phyloP scores from a whole-genome alignment of 2,113 vertebrate genomes.

The Cryptomyrus ogoouensis region DNA sequence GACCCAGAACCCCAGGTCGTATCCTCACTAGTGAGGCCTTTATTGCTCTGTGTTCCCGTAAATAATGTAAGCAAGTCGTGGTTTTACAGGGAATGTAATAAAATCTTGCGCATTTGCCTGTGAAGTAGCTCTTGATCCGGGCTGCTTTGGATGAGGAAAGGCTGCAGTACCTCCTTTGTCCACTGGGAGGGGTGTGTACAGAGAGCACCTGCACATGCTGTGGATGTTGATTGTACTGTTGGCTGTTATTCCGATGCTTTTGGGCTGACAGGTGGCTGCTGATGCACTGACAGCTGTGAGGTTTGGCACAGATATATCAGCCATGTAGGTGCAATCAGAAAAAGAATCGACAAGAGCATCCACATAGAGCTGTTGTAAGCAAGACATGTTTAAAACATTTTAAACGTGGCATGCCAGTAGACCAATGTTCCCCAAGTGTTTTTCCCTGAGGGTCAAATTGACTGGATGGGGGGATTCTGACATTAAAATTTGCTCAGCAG shows the following conservation, averaged over 20 bases:
- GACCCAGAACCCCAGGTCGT: neutral
- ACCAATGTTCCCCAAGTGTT: neutral
- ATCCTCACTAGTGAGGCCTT: neutral
- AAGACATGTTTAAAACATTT: neutral
- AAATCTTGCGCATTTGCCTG: neutral
- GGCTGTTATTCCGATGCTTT: neutral
- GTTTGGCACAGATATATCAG: neutral
- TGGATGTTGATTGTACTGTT: neutral
- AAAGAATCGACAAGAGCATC: neutral
- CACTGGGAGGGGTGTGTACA: neutral
- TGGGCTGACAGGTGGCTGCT: neutral
- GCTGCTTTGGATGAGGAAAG: neutral
- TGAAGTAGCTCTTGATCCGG: neutral
- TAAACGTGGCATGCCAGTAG: neutral
- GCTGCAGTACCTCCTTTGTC: neutral
- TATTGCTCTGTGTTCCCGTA: neutral
- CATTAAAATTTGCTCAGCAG: neutral
- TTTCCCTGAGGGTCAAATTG: neutral
- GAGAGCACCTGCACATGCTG: neutral
- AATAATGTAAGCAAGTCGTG: neutral
- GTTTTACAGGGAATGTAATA: neutral
- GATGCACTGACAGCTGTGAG: neutral
- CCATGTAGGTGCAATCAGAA: neutral
- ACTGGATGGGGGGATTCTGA: neutral
- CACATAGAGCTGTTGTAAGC: neutral